Evolutionary conservation across 2,113 vertebrate species (phyloP).

Genomic region (Chaenocephalus aceratus): DNA sequence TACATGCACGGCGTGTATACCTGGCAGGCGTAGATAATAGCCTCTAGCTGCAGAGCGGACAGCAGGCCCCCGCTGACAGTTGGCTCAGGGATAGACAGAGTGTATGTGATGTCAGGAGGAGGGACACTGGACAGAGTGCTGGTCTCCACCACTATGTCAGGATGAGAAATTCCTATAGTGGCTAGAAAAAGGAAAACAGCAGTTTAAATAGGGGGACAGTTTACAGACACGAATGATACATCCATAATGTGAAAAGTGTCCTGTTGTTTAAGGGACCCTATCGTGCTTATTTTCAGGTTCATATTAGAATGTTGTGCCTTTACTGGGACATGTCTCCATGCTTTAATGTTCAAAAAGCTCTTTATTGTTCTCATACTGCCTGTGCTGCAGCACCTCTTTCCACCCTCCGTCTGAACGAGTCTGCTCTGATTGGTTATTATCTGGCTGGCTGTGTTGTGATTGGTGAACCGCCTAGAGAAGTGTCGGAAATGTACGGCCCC

Average conservation of each 20-base stretch:
- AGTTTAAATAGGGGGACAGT: background rate
- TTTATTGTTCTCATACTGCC: too few species aligned
- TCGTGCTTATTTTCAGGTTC: too few species aligned
- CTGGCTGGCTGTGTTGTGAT: too few species aligned
- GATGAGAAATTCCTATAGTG: constrained; percentile 94
- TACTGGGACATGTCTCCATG: too few species aligned
- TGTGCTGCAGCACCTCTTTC: too few species aligned
- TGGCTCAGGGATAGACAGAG: constrained; percentile 86
- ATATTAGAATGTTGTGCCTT: background rate
- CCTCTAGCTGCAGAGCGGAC: constrained; percentile 97
- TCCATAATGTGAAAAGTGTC: background rate
- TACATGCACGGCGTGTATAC: constrained; percentile 71
- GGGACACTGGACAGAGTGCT: constrained; percentile 98
- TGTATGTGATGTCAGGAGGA: constrained; percentile 94
- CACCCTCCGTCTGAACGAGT: too few species aligned
- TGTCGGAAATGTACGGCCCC: too few species aligned
- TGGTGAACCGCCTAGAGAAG: too few species aligned
- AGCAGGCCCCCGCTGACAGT: constrained; percentile 85
- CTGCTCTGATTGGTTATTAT: too few species aligned
- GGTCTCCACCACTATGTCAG: constrained; percentile 97
- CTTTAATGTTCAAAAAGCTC: too few species aligned
- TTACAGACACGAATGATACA: background rate
- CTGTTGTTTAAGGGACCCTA: too few species aligned
- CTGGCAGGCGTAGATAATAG: constrained; percentile 97
- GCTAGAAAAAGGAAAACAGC: constrained; percentile 77